Evolutionary conservation across 2,797 vertebrate species (phyloP).

Genomic region (Anguilla obscura): DNA sequence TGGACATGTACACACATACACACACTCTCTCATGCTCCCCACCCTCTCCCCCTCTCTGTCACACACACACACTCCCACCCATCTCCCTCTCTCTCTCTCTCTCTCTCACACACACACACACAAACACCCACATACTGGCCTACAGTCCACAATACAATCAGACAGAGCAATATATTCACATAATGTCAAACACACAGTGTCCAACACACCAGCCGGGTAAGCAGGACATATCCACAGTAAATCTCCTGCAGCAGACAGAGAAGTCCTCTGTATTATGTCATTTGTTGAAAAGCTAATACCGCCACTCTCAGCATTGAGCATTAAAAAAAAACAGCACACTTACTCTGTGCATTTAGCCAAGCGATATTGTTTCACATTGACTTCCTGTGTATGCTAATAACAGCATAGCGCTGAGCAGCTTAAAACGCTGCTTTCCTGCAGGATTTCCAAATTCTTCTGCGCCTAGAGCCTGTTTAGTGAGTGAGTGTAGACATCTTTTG

Average conservation of each 20-base stretch:
- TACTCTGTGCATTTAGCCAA: background rate
- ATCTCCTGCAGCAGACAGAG: background rate
- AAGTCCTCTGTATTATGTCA: background rate
- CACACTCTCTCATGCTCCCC: background rate
- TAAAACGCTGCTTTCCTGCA: background rate
- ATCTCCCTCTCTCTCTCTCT: too few species aligned
- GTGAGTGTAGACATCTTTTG: background rate
- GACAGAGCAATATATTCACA: background rate
- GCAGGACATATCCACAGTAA: background rate
- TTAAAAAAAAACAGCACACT: background rate
- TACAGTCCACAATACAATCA: background rate
- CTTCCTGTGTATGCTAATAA: background rate
- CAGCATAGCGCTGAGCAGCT: background rate
- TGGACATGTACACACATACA: background rate
- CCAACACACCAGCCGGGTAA: background rate
- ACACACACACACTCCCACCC: background rate
- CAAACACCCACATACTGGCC: background rate
- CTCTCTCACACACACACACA: background rate
- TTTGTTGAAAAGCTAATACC: background rate
- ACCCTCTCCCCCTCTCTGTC: slow-evolving; percentile 32
- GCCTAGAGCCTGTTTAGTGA: background rate
- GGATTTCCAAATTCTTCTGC: background rate
- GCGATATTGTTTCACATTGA: background rate
- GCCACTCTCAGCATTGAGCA: background rate
- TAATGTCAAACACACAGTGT: background rate